Base-by-base conservation (phyloP, 1,140 invertebrate species). In the Paraescarpia echinospica region DNA sequence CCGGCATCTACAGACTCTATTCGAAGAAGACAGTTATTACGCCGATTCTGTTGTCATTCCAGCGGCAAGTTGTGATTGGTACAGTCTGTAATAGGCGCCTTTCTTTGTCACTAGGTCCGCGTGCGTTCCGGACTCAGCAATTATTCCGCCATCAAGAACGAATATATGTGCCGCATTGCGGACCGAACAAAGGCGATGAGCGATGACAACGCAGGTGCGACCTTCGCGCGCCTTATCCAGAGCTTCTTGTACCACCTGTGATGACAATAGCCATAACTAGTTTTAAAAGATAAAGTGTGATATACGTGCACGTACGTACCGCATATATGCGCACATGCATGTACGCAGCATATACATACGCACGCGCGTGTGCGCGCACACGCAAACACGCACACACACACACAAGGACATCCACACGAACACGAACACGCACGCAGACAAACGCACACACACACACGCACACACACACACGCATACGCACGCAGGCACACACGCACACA, bases 101-200 rank as follows among this genome's bases (percentile, higher is more conserved):
- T 91, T 34, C 35, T 97, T 97, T 18, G 95, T 93, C n/a, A 99
- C 95, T 6, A 99, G 97, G 51, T 97, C 96, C 0, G 96, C 93
- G 95, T 99, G 99, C 5, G 97, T 97, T 34, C 99, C 99, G 59
- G 97, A 96, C 96, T 99, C 99, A 0, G 97, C 97, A 12, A 99
- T 96, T 93, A 94, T 94, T 2, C 99, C 99, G 93, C 98, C 97
- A 94, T 98, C 97, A 92, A 99, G 95, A 5, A 99, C 99, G 33
- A 99, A 97, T 95, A 99, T 99, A 96, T 99, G 97, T 96, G 99
- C 99, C 0, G 99, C 98, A 96, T 99, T 98, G 94, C 98, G 98
- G 0, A 99, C 98, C 0, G 99, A 99, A 12, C 99, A 99, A 4
- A 99, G 96, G 89, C 99, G 97, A 96, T 99, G 99, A 91, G 99